Evolutionary conservation across 2,888 invertebrate species (phyloP), one percentile per base, ranked within the genome.

Genomic region (Drosophila imparisetae): DNA sequence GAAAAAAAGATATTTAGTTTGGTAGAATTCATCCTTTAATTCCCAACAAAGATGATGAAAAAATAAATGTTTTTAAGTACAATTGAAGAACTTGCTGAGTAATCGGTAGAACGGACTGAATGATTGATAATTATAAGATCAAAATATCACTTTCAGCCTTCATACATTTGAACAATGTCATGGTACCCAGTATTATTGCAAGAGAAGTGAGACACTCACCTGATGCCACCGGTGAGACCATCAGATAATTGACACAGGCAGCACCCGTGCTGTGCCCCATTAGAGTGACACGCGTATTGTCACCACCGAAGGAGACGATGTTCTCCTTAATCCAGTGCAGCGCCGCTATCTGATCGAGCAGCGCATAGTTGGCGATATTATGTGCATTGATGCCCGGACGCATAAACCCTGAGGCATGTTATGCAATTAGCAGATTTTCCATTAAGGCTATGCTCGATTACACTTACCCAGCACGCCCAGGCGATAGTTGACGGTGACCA

Each of bases 191-290:
- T 7, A n/a, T 27, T 2, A 13, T 27, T 55, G n/a, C 29, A 30
- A 29, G 15, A 29, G 13, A 27, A 3, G 3, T 15, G 10, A 5
- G 24, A 10, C 36, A 57, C 76, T 38, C 84, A 95, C 95, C 95
- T 82, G 94, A 95, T 55, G 96, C 95, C 79, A 97, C 97, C 1
- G 98, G 98, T 29, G 99, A 98, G 68, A 98, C 95, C 95, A 98
- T 97, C 53, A 99, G 94, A 78, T 98, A 96, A 93, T 98, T 98
- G 80, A 98, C 97, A 89, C 98, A 96, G 4, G 98, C 97, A 0
- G 98, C 99, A 0, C 99, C 99, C 18, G 98, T 97, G 11, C 98
- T 98, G 91, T 99, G 98, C 0, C 99, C 99, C 94, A 98, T 96
- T 59, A 99, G 93, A 0, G 99, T 99, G 42, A 99, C 97, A 18